A percentile compares a stretch with the other conserved stretches of the same genome.
Evolutionary conservation across 2,113 vertebrate genomes (phyloP).

Genomic region (Suncus etruscus): DNA sequence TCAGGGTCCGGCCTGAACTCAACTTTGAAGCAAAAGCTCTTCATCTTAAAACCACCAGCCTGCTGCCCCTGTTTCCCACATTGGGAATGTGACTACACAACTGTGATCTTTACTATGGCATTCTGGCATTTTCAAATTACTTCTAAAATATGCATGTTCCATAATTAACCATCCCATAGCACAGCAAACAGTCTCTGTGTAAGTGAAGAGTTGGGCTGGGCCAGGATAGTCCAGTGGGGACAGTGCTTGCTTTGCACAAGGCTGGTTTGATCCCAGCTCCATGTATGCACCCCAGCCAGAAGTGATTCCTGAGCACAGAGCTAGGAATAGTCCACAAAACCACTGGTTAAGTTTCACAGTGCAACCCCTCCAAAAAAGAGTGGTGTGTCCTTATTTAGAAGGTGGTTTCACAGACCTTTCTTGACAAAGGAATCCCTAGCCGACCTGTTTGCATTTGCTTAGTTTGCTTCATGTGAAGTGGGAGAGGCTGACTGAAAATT

Average conservation of each 20-base stretch:
- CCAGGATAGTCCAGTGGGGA: too few relatives aligned
- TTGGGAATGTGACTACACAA: background rate
- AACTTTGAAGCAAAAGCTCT: slow-evolving; percentile 3
- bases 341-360: too few relatives aligned
- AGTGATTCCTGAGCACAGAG: too few relatives aligned
- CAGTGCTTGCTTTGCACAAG: too few relatives aligned
- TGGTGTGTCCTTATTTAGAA: background rate
- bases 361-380: background rate
- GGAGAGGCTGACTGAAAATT: background rate
- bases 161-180: background rate
- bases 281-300: too few relatives aligned
- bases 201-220: background rate
- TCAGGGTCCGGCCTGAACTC: background rate
- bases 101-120: background rate
- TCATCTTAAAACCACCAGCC: background rate
- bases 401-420: background rate
- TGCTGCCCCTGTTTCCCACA: background rate
- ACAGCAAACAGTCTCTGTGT: slow-evolving; percentile 42
- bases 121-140: slow-evolving; percentile 8
- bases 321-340: too few relatives aligned
- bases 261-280: too few relatives aligned
- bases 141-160: slow-evolving; percentile 30
- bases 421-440: background rate
- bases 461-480: background rate
- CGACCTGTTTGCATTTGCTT: background rate